Conservation (phyloP, 23 tunicate genomes). For the Styela plicata region DNA sequence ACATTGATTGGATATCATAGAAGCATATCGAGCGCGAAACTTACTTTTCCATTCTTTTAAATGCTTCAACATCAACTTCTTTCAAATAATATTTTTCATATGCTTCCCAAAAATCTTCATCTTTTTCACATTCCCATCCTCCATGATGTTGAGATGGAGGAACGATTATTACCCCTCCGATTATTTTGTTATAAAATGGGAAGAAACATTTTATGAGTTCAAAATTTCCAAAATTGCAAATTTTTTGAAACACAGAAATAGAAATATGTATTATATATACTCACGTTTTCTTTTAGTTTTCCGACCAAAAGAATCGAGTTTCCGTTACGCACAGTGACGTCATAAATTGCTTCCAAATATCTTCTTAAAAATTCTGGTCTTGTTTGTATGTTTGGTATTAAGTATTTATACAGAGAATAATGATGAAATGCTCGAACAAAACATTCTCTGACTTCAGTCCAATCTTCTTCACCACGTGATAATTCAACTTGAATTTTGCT, state of each 20-base stretch:
- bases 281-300: background rate
- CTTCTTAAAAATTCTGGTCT: conserved; percentile 67
- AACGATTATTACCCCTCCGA: conserved; percentile 86
- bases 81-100: conserved; percentile 59
- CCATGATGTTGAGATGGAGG: conserved; percentile 69
- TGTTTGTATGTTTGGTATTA: conserved; percentile 60
- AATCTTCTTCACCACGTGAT: conserved; percentile 35
- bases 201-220: too few relatives aligned
- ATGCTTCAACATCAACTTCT: conserved; percentile 48
- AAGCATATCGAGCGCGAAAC: background rate
- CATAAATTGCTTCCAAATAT: conserved; percentile 83
- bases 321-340: conserved; percentile 81
- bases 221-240: too few relatives aligned
- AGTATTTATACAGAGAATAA: conserved; percentile 77
- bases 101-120: conserved; percentile 78
- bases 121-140: conserved; percentile 67
- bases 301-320: conserved; percentile 38
- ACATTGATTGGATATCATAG: too few relatives aligned
- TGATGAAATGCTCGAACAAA: conserved; percentile 56
- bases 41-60: conserved; percentile 3
- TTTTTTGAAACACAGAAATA: too few relatives aligned
- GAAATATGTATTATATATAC: background rate
- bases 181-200: background rate
- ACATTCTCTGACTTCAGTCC: conserved; percentile 66
- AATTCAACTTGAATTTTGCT: background rate